Conservation (phyloP, 2,797 vertebrate genomes). For the Capromys pilorides region DNA sequence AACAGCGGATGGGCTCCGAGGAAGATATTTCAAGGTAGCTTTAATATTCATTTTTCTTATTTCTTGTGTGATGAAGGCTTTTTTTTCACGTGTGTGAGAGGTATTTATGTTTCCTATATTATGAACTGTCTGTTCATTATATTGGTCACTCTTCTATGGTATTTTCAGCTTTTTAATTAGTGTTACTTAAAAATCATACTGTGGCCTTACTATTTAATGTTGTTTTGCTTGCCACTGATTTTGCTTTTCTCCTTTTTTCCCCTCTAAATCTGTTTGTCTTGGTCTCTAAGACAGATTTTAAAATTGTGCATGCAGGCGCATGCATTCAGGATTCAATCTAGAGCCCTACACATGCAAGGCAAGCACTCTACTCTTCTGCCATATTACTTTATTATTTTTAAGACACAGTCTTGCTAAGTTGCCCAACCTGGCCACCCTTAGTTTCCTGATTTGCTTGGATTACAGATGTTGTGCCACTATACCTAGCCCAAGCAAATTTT, state of each 20-base stretch:
- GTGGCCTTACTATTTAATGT: neutral
- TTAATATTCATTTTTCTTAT: constrained; percentile 58
- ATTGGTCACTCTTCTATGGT: neutral
- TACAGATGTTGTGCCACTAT: neutral
- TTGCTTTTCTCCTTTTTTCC: neutral
- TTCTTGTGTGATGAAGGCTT: neutral
- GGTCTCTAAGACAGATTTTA: neutral
- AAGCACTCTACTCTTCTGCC: neutral
- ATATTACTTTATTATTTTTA: neutral
- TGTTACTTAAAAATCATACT: neutral
- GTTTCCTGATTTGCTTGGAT: neutral
- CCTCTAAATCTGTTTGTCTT: neutral
- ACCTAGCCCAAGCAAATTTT: neutral
- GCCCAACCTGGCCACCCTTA: neutral
- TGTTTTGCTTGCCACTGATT: constrained; percentile 15
- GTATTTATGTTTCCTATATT: constrained; percentile 30
- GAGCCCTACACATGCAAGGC: neutral
- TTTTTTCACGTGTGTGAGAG: constrained; percentile 39
- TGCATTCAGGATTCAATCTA: neutral
- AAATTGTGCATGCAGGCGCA: neutral
- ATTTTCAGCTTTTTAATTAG: constrained; percentile 43
- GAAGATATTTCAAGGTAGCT: neutral
- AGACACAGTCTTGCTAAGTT: neutral
- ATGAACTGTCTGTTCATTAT: neutral
- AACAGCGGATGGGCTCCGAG: too few relatives aligned